phyloP scores from a whole-genome alignment of 2,113 vertebrate genomes.

The Tragelaphus imberbis region DNA sequence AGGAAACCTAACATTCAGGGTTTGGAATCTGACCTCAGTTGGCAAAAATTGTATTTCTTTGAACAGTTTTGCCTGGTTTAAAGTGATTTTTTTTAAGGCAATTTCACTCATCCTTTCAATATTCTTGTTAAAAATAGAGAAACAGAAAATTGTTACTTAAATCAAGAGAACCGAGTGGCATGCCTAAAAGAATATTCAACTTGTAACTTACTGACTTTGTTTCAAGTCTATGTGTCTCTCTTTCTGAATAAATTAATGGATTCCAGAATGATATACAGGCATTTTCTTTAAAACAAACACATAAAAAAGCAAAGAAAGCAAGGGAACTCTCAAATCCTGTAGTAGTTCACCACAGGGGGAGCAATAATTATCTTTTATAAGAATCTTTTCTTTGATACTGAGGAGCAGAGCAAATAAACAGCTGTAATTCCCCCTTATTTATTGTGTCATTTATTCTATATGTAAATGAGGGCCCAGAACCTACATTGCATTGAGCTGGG shows the following conservation, averaged over 20 bases:
- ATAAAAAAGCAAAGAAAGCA: slow-evolving; percentile 43
- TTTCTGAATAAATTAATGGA: slow-evolving; percentile 42
- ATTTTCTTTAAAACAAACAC: slow-evolving; percentile 39
- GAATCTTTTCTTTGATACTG: slow-evolving; percentile 19
- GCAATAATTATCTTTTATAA: slow-evolving; percentile 53
- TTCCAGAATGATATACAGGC: neutral
- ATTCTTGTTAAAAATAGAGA: neutral
- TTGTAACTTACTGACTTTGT: slow-evolving; percentile 22
- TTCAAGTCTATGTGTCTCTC: neutral
- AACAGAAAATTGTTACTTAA: neutral
- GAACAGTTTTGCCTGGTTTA: slow-evolving; percentile 7
- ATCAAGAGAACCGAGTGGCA: neutral
- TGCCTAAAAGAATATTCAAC: neutral
- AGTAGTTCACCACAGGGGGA: slow-evolving; percentile 12
- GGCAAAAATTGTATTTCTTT: slow-evolving; percentile 20
- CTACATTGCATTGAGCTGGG: neutral
- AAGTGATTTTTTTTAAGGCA: slow-evolving; percentile 10
- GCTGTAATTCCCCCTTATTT: slow-evolving; percentile 44
- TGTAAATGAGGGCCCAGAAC: neutral
- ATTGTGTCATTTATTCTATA: slow-evolving; percentile 39
- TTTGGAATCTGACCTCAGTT: neutral
- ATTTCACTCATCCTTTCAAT: slow-evolving; percentile 9
- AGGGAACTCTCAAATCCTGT: slow-evolving; percentile 30
- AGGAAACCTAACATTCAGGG: neutral
- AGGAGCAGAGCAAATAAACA: slow-evolving; percentile 51